Evolutionary conservation across 2,797 vertebrate genomes (phyloP), one percentile per base, ranked within the genome.

Genomic region (Hyperoplus lanceolatus): DNA sequence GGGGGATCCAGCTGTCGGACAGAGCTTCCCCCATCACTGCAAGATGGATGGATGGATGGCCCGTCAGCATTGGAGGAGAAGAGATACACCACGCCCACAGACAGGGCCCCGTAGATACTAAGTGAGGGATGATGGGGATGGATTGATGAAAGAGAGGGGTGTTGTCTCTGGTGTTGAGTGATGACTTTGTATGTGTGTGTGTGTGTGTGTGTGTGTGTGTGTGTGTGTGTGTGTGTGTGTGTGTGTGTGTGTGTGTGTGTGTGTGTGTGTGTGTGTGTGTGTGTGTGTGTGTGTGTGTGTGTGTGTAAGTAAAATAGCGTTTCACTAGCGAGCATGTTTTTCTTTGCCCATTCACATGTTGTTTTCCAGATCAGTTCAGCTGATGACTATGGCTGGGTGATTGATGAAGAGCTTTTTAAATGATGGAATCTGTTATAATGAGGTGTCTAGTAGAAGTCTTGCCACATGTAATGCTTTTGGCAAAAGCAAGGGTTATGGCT

Each of bases 91-190:
- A 82, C 15, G 74, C 69, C 80, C 87, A 75, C 80, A 78, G 82
- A 75, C 71, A 63, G 46, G 70, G 88, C 75, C 79, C 75, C 79
- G 86, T 82, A 87, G 90, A 89, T 88, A 87, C 85, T 90, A 83
- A 94, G 84, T 39, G 75, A 89, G 72, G 75, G 84, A 92, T 94
- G 92, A 94, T 93, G 79, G 83, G 86, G 86, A 93, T 87, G 81
- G 87, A 93, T 90, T 90, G 90, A 92, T 93, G 90, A 94, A 93
- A 90, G 84, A 93, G 83, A 82, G 78, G 68, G 75, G 61, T 66
- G 83, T 84, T 90, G 90, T 92, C 85, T 89, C 71, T 72, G 83
- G 65, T 51, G 64, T 89, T 29, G 86, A 90, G 62, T 85, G 83
- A 89, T 89, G 83, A 80, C 60, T 43, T 6, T 61, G 70, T 50